phyloP scores from a whole-genome alignment of 35 echinoderm and acorn worm species.

The Antedon bifida region DNA sequence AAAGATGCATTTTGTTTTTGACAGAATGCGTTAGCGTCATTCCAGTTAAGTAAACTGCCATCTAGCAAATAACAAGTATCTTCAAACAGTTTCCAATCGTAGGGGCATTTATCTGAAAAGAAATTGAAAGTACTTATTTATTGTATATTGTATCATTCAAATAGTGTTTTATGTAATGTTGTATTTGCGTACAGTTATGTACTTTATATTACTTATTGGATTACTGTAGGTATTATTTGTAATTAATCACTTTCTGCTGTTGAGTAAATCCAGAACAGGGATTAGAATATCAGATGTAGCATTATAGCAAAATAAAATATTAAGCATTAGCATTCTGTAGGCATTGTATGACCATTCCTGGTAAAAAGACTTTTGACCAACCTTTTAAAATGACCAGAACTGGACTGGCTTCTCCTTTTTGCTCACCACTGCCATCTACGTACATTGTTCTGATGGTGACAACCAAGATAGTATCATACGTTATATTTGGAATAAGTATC shows the following conservation, averaged over 20 bases:
- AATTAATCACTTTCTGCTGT: too few species aligned
- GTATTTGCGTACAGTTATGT: not conserved
- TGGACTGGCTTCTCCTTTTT: not conserved
- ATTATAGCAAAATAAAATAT: too few species aligned
- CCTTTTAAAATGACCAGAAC: not conserved
- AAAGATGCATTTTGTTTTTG: not conserved
- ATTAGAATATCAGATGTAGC: too few species aligned
- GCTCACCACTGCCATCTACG: not conserved
- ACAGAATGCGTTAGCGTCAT: not conserved
- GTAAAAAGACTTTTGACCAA: not conserved
- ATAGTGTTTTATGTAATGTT: not conserved
- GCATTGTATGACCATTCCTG: too few species aligned
- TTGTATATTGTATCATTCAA: too few species aligned
- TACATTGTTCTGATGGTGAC: not conserved
- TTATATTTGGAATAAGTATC: not conserved
- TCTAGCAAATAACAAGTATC: not conserved
- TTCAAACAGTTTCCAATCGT: not conserved
- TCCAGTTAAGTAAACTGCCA: not conserved
- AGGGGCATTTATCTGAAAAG: too few species aligned
- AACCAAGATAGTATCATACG: not conserved
- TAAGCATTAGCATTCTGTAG: too few species aligned
- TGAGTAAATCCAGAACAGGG: too few species aligned
- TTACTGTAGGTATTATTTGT: too few species aligned
- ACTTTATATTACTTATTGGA: too few species aligned
- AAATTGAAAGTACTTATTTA: too few species aligned